These are phyloP conservation scores for Manacus vitellinus DNA, from an alignment of 2,113 vertebrate genomes.

Conservation along the genomic window DNA sequence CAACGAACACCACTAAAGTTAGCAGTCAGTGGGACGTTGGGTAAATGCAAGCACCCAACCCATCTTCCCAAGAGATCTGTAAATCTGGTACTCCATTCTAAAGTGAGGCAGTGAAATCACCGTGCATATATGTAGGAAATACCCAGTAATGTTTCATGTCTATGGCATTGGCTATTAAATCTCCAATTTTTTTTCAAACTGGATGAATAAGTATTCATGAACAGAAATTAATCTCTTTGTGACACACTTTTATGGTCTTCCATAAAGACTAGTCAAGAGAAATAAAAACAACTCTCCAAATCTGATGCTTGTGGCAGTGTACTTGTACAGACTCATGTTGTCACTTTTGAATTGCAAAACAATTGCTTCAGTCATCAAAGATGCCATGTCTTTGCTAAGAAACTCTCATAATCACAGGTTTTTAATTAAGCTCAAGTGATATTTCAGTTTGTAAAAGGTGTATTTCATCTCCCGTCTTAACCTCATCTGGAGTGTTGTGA, in stretches of 20 bases:
- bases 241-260: not conserved
- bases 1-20: not conserved
- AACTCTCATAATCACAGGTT: not conserved
- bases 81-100: not conserved
- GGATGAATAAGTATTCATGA: not conserved
- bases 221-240: not conserved
- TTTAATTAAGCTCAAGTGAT: not conserved
- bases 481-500: fast-evolving
- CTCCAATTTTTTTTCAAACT: not conserved
- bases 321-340: not conserved
- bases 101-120: not conserved
- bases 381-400: not conserved
- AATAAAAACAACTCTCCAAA: not conserved
- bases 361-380: not conserved
- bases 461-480: not conserved
- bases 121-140: not conserved
- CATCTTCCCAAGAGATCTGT: not conserved
- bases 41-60: not conserved
- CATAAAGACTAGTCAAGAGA: not conserved
- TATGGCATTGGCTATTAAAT: not conserved
- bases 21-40: not conserved
- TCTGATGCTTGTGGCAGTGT: not conserved
- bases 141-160: not conserved
- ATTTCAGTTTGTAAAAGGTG: not conserved
- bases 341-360: not conserved